Conservation (phyloP, 2,888 invertebrate genomes). For the Acronicta leporina region DNA sequence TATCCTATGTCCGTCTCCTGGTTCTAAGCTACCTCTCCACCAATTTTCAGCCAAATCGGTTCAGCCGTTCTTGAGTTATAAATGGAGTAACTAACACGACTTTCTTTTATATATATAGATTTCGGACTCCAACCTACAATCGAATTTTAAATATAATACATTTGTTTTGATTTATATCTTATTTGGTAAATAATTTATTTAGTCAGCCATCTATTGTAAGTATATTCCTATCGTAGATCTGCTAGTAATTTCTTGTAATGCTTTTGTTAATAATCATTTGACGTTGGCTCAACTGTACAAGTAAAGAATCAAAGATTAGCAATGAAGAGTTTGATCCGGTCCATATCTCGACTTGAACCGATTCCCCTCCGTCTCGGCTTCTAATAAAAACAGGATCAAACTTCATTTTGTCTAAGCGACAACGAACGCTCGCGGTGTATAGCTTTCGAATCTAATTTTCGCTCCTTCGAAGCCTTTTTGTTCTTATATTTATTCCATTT, state of each 20-base stretch:
- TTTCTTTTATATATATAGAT: no score
- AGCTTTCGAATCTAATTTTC: conserved; percentile 78
- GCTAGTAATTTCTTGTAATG: neutral
- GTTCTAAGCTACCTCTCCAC: no score
- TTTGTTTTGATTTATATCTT: conserved; percentile 24
- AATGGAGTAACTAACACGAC: no score
- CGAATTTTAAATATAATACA: conserved; percentile 36
- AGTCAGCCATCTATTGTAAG: no score
- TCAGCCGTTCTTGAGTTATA: no score
- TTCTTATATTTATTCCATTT: conserved; percentile 55
- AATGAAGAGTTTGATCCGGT: conserved; percentile 27
- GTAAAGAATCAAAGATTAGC: conserved; percentile 13
- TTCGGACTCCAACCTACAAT: conserved; percentile 36
- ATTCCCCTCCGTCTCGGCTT: conserved; percentile 52
- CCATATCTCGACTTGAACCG: conserved; percentile 44
- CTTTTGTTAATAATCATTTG: neutral
- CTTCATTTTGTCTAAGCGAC: conserved; percentile 72
- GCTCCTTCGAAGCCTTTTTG: conserved; percentile 56
- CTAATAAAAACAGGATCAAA: conserved; percentile 74
- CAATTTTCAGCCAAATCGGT: no score
- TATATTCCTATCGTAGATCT: no score
- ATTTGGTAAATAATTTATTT: neutral
- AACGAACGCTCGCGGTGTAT: conserved; percentile 70
- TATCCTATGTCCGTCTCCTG: no score
- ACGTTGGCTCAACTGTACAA: neutral